A percentile compares a stretch with the other conserved stretches of the same genome.
phyloP scores from a whole-genome alignment of 2,797 vertebrate genomes.

The Myoxocephalus aenaeus region DNA sequence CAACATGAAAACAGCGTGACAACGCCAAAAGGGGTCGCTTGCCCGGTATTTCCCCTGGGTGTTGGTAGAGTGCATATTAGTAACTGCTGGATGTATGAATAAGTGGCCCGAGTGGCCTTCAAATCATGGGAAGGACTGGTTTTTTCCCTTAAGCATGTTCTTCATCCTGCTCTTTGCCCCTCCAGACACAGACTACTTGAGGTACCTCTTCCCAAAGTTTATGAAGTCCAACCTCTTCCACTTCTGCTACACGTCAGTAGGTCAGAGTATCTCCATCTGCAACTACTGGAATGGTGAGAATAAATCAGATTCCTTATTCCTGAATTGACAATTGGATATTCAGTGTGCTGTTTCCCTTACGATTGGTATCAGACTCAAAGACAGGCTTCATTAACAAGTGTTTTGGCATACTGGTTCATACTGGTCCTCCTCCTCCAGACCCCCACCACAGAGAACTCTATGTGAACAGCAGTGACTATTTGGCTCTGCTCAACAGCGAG shows the following conservation, averaged over 20 bases:
- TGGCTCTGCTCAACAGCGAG: conserved; percentile 91
- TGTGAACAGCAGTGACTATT: conserved; percentile 89
- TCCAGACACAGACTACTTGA: conserved; percentile 92
- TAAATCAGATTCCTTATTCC: neutral
- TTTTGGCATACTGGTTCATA: neutral
- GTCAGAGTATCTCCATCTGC: conserved; percentile 93
- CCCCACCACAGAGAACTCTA: conserved; percentile 92
- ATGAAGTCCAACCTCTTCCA: conserved; percentile 90
- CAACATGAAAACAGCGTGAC: too few species aligned
- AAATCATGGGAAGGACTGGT: neutral
- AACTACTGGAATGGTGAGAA: conserved; percentile 95
- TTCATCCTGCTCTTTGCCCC: neutral
- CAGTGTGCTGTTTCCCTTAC: neutral
- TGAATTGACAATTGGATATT: neutral
- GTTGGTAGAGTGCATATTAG: neutral
- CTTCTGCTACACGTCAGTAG: conserved; percentile 89
- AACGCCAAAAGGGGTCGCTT: neutral
- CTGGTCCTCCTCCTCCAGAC: conserved; percentile 76
- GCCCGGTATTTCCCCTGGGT: neutral
- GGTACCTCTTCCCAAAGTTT: conserved; percentile 90
- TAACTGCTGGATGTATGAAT: neutral
- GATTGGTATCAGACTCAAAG: neutral
- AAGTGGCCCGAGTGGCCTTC: neutral
- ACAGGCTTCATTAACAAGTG: neutral
- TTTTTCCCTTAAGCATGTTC: neutral